A percentile compares a stretch with the other conserved stretches of the same genome.
These are phyloP conservation scores for Mormyrus iriodes DNA, from an alignment of 2,113 vertebrate species.

Conservation along the genomic window DNA sequence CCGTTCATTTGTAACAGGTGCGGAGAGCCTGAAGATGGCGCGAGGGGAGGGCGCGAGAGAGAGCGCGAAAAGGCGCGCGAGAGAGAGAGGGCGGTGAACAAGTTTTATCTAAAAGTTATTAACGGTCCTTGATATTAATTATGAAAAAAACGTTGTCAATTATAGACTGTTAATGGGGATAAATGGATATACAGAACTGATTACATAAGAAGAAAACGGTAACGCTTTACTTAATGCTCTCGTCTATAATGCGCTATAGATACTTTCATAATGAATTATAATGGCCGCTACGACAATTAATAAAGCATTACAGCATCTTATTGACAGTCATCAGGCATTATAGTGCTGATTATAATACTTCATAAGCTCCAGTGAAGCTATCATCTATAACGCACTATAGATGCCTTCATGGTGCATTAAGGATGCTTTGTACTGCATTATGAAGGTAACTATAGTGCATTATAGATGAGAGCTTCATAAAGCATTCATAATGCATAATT, in stretches of 20 bases:
- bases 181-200: background rate
- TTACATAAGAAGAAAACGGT: background rate
- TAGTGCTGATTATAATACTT: background rate
- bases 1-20: background rate
- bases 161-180: background rate
- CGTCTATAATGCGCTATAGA: background rate
- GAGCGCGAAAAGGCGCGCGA: background rate
- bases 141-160: background rate
- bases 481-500: background rate
- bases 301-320: background rate
- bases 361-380: background rate
- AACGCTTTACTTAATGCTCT: background rate
- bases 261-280: background rate
- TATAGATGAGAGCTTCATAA: background rate
- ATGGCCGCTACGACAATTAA: background rate
- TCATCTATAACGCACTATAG: background rate
- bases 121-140: background rate
- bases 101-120: background rate
- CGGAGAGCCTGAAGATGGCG: background rate
- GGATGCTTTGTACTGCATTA: background rate
- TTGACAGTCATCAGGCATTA: background rate
- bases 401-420: background rate
- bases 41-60: background rate
- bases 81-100: background rate
- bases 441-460: background rate